These are phyloP conservation scores for Channa striata DNA, from an alignment of 2,797 vertebrate genomes.

Conservation along the genomic window DNA sequence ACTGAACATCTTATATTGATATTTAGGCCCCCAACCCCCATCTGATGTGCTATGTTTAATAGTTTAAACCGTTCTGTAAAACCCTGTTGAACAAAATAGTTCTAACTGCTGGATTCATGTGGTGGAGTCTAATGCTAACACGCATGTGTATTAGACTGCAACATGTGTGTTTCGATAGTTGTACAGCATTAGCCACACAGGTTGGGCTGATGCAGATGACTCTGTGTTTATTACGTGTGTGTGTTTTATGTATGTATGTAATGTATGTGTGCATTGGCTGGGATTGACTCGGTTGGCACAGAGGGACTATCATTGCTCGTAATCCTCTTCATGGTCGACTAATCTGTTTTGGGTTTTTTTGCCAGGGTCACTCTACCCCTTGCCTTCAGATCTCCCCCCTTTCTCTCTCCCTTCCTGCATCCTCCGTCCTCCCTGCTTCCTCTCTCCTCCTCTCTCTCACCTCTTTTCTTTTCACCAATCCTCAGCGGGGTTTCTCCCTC, in stretches of 20 bases:
- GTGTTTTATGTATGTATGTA: slow-evolving; percentile 34
- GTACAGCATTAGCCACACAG: slow-evolving; percentile 38
- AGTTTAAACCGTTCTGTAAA: no score
- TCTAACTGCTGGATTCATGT: no score
- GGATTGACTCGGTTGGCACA: slow-evolving; percentile 46
- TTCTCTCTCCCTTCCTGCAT: not conserved
- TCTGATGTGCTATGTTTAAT: no score
- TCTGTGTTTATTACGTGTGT: slow-evolving; percentile 44
- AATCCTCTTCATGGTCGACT: slow-evolving; percentile 90
- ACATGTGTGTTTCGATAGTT: slow-evolving; percentile 12
- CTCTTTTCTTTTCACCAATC: slow-evolving; percentile 20
- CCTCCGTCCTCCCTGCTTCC: not conserved
- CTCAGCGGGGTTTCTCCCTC: slow-evolving; percentile 47
- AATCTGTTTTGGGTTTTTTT: slow-evolving; percentile 86
- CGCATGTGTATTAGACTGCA: not conserved
- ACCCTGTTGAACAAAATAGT: no score
- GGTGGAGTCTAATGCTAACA: not conserved
- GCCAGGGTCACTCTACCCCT: slow-evolving; percentile 52
- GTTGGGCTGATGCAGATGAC: slow-evolving; percentile 41
- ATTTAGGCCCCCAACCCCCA: no score
- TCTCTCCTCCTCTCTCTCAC: not conserved
- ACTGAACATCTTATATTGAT: no score
- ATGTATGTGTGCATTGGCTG: slow-evolving; percentile 54
- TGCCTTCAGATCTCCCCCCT: not conserved
- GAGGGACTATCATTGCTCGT: slow-evolving; percentile 85